A percentile compares a stretch with the other conserved stretches of the same genome.
These are phyloP conservation scores for Clarias platycephalus DNA, from an alignment of 2,797 vertebrate genomes.

Conservation along the genomic window DNA sequence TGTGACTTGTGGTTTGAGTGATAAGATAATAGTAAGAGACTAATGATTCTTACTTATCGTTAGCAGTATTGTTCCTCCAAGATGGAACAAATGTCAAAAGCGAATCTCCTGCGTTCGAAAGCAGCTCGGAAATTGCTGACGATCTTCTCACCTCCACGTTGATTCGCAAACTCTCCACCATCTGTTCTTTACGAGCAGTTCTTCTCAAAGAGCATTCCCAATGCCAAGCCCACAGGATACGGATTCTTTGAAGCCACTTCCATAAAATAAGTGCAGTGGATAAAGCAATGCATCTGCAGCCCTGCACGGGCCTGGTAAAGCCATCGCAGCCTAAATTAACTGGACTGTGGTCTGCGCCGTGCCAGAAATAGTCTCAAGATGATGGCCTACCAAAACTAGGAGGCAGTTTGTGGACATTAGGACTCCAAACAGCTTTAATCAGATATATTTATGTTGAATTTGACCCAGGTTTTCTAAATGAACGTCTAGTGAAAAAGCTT, in stretches of 20 bases:
- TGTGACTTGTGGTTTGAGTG: neutral
- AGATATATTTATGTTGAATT: conserved; percentile 55
- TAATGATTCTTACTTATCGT: neutral
- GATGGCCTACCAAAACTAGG: conserved; percentile 51
- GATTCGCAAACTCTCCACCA: conserved; percentile 22
- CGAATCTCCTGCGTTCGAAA: conserved; percentile 14
- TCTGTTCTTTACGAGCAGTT: conserved; percentile 38
- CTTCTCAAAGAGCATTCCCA: neutral
- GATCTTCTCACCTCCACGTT: conserved; percentile 34
- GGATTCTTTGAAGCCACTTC: conserved; percentile 27
- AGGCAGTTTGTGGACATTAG: conserved; percentile 44
- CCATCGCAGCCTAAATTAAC: conserved; percentile 49
- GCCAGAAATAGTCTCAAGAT: conserved; percentile 54
- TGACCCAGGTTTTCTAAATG: conserved; percentile 44
- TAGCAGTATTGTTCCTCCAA: neutral
- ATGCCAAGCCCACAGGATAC: conserved; percentile 6
- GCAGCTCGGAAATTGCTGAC: conserved; percentile 29
- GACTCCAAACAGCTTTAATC: conserved; percentile 55
- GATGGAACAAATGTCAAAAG: conserved; percentile 4
- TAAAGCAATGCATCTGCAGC: conserved; percentile 39
- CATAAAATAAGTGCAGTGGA: conserved; percentile 25
- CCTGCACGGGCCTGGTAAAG: conserved; percentile 45
- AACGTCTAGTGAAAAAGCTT: conserved; percentile 36
- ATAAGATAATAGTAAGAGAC: neutral
- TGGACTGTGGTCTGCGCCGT: conserved; percentile 40